phyloP scores from a whole-genome alignment of 92 coral and sea anemone genomes.

The Desmophyllum pertusum region DNA sequence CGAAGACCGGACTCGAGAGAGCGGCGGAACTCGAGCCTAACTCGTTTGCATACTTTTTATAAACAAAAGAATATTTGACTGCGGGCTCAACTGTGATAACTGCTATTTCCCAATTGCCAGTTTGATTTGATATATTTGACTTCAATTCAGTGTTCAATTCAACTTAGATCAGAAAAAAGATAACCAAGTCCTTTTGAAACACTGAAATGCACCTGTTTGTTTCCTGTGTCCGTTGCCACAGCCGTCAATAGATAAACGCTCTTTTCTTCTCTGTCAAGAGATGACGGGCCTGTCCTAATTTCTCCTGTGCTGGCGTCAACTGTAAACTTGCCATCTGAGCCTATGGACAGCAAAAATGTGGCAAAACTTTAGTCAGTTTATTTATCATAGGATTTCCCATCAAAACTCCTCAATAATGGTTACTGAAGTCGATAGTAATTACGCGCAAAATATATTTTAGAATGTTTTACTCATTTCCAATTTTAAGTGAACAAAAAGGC shows the following conservation, averaged over 20 bases:
- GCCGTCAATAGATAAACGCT: constrained; percentile 66
- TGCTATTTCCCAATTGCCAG: too few species aligned
- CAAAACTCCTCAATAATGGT: not conserved
- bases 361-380: not conserved
- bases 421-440: not conserved
- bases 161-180: too few species aligned
- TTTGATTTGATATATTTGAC: too few species aligned
- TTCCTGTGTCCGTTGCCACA: constrained; percentile 76
- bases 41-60: too few species aligned
- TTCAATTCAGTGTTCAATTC: too few species aligned
- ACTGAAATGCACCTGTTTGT: constrained; percentile 51
- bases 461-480: too few species aligned
- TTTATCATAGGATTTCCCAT: not conserved
- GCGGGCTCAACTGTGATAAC: too few species aligned
- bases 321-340: constrained; percentile 73
- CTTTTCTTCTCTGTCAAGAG: constrained; percentile 80
- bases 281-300: constrained; percentile 75
- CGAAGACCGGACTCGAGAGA: too few species aligned
- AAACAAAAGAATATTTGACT: too few species aligned
- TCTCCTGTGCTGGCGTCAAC: constrained; percentile 84
- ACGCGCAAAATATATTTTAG: too few species aligned
- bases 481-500: too few species aligned
- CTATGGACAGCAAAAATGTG: constrained; percentile 32
- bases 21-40: too few species aligned
- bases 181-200: not conserved